Evolutionary conservation across 2,888 invertebrate species (phyloP).

Genomic region (Drosophila phalerata): DNA sequence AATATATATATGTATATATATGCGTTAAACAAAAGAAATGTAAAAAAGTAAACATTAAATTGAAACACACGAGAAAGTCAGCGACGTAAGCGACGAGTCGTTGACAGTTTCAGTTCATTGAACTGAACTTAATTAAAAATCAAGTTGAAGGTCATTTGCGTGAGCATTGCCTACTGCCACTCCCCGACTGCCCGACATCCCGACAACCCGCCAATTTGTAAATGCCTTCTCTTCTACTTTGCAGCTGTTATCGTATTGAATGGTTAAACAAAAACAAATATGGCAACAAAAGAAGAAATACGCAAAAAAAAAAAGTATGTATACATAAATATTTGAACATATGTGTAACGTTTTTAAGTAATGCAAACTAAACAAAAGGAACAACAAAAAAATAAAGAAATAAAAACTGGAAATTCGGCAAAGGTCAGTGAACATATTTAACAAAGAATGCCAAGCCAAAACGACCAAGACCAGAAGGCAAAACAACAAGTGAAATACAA

Average conservation of each 20-base stretch:
- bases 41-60: constrained; percentile 50
- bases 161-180: constrained; percentile 27
- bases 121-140: constrained; percentile 82
- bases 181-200: background rate
- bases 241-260: constrained; percentile 49
- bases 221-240: constrained; percentile 14
- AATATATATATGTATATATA: constrained; percentile 24
- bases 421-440: constrained; percentile 81
- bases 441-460: constrained; percentile 57
- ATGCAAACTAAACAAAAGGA: constrained; percentile 7
- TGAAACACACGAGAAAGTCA: constrained; percentile 30
- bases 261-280: constrained; percentile 41
- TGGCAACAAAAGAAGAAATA: constrained; percentile 33
- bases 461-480: constrained; percentile 26
- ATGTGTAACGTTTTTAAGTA: constrained; percentile 33
- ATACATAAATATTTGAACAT: constrained; percentile 38
- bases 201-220: background rate
- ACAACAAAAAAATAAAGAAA: constrained; percentile 14
- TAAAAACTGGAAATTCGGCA: constrained; percentile 71
- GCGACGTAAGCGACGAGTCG: constrained; percentile 48
- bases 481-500: constrained; percentile 44
- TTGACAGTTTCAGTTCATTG: constrained; percentile 79
- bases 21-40: constrained; percentile 30
- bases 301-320: constrained; percentile 7
- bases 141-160: constrained; percentile 77